phyloP scores from a whole-genome alignment of 1,140 invertebrate genomes.

The Drosophila willistoni region DNA sequence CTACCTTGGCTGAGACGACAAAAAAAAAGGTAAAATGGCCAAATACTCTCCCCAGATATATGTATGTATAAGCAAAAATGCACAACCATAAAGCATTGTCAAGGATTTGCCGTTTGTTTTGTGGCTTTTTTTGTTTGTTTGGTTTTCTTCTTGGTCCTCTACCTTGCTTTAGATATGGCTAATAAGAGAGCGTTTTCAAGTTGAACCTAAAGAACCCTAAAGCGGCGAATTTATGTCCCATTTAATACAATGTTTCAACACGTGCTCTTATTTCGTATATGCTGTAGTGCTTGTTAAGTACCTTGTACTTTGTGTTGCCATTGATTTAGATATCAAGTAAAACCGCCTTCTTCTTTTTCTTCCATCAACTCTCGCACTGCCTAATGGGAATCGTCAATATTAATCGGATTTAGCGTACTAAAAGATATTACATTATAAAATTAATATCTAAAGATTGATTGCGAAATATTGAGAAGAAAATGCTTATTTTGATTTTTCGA shows the following conservation, averaged over 20 bases:
- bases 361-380: no score
- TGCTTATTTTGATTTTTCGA: no score
- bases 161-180: conserved; percentile 41
- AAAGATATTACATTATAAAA: no score
- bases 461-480: no score
- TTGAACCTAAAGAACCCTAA: background rate
- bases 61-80: conserved; percentile 24
- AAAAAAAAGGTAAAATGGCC: conserved; percentile 36
- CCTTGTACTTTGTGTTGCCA: conserved; percentile 1
- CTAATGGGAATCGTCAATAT: no score
- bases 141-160: conserved; percentile 13
- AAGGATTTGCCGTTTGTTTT: conserved; percentile 27
- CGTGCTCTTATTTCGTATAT: background rate
- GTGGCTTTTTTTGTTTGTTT: background rate
- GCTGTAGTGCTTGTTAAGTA: background rate
- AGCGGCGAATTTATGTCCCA: conserved; percentile 7
- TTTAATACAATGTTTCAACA: conserved; percentile 13
- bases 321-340: background rate
- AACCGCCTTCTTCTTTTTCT: no score
- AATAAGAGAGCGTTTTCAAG: conserved; percentile 16
- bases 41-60: conserved; percentile 7
- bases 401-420: no score
- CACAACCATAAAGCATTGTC: conserved; percentile 62
- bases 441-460: no score
- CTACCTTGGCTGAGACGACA: conserved; percentile 3